Evolutionary conservation across 1,140 invertebrate species (phyloP).

Genomic region (Sarcophaga peregrina): DNA sequence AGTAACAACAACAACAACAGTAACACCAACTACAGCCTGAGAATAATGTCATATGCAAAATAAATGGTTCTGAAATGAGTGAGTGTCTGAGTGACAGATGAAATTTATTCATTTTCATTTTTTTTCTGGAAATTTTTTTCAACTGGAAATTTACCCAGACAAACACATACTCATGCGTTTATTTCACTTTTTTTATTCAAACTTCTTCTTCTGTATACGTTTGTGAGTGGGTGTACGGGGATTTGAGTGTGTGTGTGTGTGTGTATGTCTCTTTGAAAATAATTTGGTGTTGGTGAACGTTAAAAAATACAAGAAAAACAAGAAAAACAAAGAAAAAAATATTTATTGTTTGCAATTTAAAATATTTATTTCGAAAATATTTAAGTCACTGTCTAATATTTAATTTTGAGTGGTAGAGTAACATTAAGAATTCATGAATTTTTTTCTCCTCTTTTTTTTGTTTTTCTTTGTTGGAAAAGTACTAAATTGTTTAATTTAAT

Average conservation of each 20-base stretch:
- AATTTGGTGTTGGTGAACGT: no score
- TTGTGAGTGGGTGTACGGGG: no score
- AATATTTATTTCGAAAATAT: background rate
- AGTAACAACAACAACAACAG: conserved; percentile 1
- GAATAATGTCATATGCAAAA: conserved; percentile 62
- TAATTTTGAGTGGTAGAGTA: background rate
- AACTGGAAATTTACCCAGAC: background rate
- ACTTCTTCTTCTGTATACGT: background rate
- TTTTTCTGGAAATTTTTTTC: conserved; percentile 22
- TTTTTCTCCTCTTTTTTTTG: no score
- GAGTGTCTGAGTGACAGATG: conserved; percentile 55
- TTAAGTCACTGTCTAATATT: background rate
- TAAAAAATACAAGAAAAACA: no score
- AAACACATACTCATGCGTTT: background rate
- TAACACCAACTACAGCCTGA: background rate
- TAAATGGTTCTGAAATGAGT: conserved; percentile 60
- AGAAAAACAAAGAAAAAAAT: background rate
- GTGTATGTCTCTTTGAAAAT: no score
- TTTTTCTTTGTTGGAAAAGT: no score
- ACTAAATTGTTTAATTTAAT: no score
- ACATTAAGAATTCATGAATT: no score
- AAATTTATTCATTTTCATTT: conserved; percentile 47
- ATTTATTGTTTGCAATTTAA: conserved; percentile 12
- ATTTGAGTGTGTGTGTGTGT: no score
- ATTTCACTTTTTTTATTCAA: background rate